These are phyloP conservation scores for Coilia nasus DNA, from an alignment of 2,797 vertebrate species.

Conservation along the genomic window DNA sequence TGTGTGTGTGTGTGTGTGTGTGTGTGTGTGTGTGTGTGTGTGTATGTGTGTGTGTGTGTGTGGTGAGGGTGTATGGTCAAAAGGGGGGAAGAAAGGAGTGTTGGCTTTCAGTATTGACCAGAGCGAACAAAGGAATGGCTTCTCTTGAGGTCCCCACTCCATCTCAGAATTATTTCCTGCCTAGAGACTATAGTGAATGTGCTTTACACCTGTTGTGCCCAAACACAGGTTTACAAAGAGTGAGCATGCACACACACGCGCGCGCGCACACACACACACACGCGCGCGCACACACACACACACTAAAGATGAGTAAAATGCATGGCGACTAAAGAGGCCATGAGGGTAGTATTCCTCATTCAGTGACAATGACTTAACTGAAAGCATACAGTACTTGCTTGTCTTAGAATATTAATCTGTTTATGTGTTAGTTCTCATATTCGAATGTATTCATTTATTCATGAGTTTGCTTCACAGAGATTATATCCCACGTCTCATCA, in stretches of 20 bases:
- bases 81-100: not conserved
- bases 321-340: constrained; percentile 20
- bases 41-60: constrained; percentile 15
- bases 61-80: not conserved
- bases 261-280: constrained; percentile 34
- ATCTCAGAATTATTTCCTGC: not conserved
- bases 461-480: constrained; percentile 50
- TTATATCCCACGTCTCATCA: constrained; percentile 43
- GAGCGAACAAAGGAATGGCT: not conserved
- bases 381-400: not conserved
- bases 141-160: not conserved
- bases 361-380: not conserved
- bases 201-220: constrained; percentile 46
- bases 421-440: constrained; percentile 8
- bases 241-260: constrained; percentile 30
- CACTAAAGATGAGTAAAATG: constrained; percentile 20
- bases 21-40: not conserved
- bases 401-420: not conserved
- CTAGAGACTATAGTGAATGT: constrained; percentile 29
- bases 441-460: constrained; percentile 31
- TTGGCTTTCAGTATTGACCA: not conserved
- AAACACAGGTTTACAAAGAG: constrained; percentile 44
- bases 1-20: no score
- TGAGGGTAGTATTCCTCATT: constrained; percentile 21
- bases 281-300: constrained; percentile 27